Conservation (phyloP, 2,113 vertebrate genomes). For the Turnix velox region DNA sequence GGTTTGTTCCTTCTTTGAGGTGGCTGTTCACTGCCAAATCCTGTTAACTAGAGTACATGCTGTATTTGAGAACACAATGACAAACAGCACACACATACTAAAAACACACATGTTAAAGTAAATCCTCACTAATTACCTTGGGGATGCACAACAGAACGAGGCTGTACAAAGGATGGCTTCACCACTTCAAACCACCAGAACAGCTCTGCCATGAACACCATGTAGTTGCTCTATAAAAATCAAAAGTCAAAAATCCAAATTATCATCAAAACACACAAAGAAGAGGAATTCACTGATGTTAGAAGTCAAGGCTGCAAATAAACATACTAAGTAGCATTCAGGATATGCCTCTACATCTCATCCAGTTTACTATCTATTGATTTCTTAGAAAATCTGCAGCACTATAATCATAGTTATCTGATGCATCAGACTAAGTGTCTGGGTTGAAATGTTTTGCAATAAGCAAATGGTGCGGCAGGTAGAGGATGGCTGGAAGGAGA, state of each 20-base stretch:
- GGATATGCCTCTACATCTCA: background rate
- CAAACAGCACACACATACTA: background rate
- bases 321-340: background rate
- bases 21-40: background rate
- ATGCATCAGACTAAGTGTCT: no score
- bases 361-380: background rate
- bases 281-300: background rate
- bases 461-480: background rate
- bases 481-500: background rate
- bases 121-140: slow-evolving; percentile 71
- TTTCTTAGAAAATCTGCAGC: background rate
- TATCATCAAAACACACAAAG: background rate
- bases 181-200: slow-evolving; percentile 98
- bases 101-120: background rate
- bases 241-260: background rate
- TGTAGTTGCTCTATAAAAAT: slow-evolving; percentile 87
- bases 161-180: slow-evolving; percentile 93
- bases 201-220: slow-evolving; percentile 97
- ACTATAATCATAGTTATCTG: no score
- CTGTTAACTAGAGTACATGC: background rate
- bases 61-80: background rate
- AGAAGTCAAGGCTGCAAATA: background rate
- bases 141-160: slow-evolving; percentile 72
- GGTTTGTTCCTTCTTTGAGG: background rate
- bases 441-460: background rate